Evolutionary conservation across 2,113 vertebrate species (phyloP).

Genomic region (Notothenia coriiceps): DNA sequence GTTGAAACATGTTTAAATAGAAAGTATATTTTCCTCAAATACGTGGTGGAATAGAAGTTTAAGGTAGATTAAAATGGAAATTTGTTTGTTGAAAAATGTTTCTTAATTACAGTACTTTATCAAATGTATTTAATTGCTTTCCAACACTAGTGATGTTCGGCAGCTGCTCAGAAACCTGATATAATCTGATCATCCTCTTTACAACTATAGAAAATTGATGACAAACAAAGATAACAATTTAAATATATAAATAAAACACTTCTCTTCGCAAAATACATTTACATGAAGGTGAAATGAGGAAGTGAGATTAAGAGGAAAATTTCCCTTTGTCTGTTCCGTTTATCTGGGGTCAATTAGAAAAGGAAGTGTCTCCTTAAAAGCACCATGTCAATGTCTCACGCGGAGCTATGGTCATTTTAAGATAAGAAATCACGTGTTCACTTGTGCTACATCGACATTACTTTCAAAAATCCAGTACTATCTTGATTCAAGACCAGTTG

Average conservation of each 20-base stretch:
- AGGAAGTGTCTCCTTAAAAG: constrained; percentile 2
- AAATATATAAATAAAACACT: neutral
- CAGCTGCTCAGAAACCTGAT: neutral
- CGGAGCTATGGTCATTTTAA: neutral
- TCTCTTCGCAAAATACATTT: neutral
- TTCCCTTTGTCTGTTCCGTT: neutral
- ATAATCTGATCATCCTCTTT: neutral
- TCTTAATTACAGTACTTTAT: too few species aligned
- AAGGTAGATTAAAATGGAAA: too few species aligned
- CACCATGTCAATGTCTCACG: neutral
- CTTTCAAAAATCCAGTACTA: neutral
- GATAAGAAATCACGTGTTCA: neutral
- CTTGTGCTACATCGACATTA: neutral
- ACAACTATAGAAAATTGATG: neutral
- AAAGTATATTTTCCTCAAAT: too few species aligned
- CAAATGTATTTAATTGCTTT: neutral
- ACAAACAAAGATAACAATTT: neutral
- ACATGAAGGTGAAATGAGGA: neutral
- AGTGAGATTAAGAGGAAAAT: neutral
- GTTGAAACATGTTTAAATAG: too few species aligned
- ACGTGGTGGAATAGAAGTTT: too few species aligned
- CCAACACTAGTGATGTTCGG: neutral
- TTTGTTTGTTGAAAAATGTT: too few species aligned
- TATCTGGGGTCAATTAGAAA: neutral
- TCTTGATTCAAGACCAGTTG: neutral